Evolutionary conservation across 2,797 vertebrate species (phyloP), one percentile per base, ranked within the genome.

Genomic region (Cyclopterus lumpus): DNA sequence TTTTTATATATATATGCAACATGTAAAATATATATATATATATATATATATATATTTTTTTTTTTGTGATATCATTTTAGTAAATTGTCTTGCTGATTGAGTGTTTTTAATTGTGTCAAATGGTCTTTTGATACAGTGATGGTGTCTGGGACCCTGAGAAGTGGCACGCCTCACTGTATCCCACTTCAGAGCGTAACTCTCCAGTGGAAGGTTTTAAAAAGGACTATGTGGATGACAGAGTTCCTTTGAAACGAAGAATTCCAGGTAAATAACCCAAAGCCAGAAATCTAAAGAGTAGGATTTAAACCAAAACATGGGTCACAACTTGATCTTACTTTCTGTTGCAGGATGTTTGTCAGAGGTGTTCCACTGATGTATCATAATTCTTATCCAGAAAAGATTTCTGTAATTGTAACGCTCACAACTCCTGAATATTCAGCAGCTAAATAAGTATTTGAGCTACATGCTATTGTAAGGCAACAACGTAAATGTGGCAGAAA

Each of bases 71-170:
- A 14, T 38, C 16, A 30, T 3, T 59, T 24, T 44, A 44, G 9
- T 51, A 1, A 22, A 51, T 51, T 24, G 3, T 42, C 10, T 67
- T 11, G 12, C 8, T 44, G 6, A 6, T 32, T 26, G 30, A 38
- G 18, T 38, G 10, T 40, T 73, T 18, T 14, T 67, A 60, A 71
- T 24, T 72, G 8, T 73, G 32, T 57, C 38, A 64, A 73, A 38
- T 54, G 22, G 14, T 75, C 1, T 73, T 73, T 86, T 48, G 40
- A 53, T 86, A 73, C 20, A 99, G 98, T 86, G 98, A 99, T 89
- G 97, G 98, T 1, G 96, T 99, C 65, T 99, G 98, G 98, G 98
- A 99, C 82, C 97, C 98, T 79, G 98, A 99, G 90, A 99, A 99
- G 93, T 99, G 98, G 98, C 97, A 99, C 79, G 97, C 97, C 2